Conservation (phyloP, 2,113 vertebrate species). For the Oncorhynchus masou region DNA sequence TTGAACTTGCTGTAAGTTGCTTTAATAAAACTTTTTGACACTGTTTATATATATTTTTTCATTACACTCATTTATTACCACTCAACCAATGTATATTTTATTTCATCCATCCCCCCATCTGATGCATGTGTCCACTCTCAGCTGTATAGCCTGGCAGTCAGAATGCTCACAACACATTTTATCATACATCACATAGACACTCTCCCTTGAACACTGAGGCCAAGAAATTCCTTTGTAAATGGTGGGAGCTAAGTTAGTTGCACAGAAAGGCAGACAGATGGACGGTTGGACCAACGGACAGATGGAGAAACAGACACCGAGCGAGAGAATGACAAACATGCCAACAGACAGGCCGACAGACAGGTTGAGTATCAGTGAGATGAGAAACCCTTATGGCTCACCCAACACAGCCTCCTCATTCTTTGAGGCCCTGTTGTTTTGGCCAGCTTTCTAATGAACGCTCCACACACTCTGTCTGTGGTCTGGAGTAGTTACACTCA, state of each 20-base stretch:
- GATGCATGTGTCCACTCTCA: too few species aligned
- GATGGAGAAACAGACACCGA: too few species aligned
- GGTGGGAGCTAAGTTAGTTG: background rate
- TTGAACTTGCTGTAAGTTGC: background rate
- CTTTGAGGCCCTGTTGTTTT: background rate
- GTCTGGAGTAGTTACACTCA: background rate
- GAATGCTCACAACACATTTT: background rate
- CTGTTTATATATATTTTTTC: background rate
- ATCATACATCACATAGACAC: background rate
- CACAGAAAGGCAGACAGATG: background rate
- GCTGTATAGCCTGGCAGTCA: background rate
- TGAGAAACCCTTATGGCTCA: background rate
- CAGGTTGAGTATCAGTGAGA: background rate
- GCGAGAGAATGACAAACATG: background rate
- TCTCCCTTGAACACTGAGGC: background rate
- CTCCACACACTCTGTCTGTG: background rate
- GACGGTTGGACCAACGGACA: too few species aligned
- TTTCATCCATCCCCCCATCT: too few species aligned
- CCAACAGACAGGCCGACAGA: background rate
- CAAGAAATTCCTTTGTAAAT: slow-evolving; percentile 1
- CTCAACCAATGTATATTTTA: background rate
- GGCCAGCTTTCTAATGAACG: background rate
- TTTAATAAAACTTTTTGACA: background rate
- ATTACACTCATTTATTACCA: background rate
- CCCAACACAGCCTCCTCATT: background rate